Evolutionary conservation across 2,888 invertebrate genomes (phyloP).

Genomic region (Linnaemya vulpina): DNA sequence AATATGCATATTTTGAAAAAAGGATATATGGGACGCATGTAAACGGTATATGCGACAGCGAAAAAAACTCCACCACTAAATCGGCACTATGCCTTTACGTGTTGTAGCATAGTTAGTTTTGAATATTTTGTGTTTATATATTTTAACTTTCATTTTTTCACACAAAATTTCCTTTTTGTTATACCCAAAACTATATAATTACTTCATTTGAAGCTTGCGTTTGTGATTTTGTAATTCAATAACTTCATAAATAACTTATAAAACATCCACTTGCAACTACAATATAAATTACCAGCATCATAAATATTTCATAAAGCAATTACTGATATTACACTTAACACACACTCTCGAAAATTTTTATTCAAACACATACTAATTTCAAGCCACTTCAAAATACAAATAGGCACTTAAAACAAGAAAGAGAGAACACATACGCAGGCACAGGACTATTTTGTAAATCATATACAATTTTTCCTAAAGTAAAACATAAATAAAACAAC

Average conservation of each 20-base stretch:
- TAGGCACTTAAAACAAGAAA: constrained; percentile 54
- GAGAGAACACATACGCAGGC: neutral
- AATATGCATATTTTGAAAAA: too few species aligned
- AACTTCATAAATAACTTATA: neutral
- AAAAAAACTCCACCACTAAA: too few species aligned
- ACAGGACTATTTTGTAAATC: constrained; percentile 5
- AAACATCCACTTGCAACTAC: neutral
- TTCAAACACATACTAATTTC: constrained; percentile 16
- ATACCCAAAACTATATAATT: too few species aligned
- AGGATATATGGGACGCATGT: too few species aligned
- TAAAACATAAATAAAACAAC: neutral
- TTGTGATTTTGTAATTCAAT: too few species aligned
- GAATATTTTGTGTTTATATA: too few species aligned
- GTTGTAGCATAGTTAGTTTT: too few species aligned
- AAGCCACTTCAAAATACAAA: constrained; percentile 42
- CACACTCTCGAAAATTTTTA: constrained; percentile 19
- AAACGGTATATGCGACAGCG: too few species aligned
- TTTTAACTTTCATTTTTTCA: too few species aligned
- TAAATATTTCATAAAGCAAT: constrained; percentile 71
- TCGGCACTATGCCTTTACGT: too few species aligned
- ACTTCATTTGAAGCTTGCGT: too few species aligned
- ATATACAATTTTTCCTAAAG: neutral
- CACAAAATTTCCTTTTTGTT: too few species aligned
- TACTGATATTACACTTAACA: constrained; percentile 62
- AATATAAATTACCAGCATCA: constrained; percentile 49